Evolutionary conservation across 1,140 invertebrate genomes (phyloP).

Genomic region (Neuroterus valhalla): DNA sequence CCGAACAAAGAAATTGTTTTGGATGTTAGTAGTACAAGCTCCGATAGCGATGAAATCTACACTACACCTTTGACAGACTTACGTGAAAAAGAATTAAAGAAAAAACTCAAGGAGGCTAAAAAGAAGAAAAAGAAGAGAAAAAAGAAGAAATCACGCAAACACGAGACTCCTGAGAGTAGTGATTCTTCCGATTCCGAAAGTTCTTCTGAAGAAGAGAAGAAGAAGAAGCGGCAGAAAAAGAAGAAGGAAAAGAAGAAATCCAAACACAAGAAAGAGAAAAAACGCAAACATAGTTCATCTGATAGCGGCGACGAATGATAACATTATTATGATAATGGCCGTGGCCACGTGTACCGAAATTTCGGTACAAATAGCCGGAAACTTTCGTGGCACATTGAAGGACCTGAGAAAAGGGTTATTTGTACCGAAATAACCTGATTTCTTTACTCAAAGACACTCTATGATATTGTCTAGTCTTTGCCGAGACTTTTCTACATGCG

Average conservation of each 20-base stretch:
- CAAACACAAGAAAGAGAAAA: conserved; percentile 68
- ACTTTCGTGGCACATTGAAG: no score
- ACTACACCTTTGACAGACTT: conserved; percentile 87
- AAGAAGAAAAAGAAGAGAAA: conserved; percentile 75
- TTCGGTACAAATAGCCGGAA: no score
- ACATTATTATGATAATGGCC: conserved; percentile 9
- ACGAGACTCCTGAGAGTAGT: conserved; percentile 56
- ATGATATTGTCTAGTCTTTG: neutral
- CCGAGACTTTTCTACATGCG: neutral
- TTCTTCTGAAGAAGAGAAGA: conserved; percentile 51
- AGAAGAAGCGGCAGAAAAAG: conserved; percentile 59
- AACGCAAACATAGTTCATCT: conserved; percentile 63
- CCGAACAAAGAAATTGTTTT: conserved; percentile 90
- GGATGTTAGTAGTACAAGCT: conserved; percentile 95
- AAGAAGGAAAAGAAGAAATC: conserved; percentile 67
- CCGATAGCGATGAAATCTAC: conserved; percentile 87
- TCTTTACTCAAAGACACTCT: no score
- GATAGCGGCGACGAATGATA: conserved; percentile 52
- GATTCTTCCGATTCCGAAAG: conserved; percentile 52
- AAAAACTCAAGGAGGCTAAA: conserved; percentile 77
- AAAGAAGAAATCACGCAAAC: conserved; percentile 67
- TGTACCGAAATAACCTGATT: no score
- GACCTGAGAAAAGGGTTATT: no score
- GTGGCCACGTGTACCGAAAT: no score
- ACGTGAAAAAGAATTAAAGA: conserved; percentile 83